A percentile compares a stretch with the other conserved stretches of the same genome.
These are phyloP conservation scores for Caenorhabditis imperialis DNA, from an alignment of 2,888 invertebrate genomes.

Conservation along the genomic window DNA sequence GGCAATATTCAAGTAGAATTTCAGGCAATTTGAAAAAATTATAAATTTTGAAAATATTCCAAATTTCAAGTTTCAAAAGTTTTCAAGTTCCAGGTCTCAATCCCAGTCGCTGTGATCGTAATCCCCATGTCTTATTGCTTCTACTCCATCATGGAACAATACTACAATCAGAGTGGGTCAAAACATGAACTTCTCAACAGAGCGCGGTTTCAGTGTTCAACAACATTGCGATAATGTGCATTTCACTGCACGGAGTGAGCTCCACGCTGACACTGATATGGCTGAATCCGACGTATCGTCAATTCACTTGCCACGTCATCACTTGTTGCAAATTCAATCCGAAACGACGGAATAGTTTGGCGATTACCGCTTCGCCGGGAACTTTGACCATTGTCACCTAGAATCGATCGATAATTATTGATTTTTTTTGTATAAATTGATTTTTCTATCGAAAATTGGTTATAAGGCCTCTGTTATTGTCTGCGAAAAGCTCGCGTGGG, in stretches of 20 bases:
- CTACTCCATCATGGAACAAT: conserved; percentile 20
- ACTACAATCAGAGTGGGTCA: conserved; percentile 42
- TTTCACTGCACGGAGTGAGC: conserved; percentile 41
- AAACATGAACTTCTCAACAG: too few relatives aligned
- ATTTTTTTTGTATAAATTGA: too few relatives aligned
- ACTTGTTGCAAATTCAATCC: conserved; percentile 26
- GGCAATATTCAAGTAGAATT: too few relatives aligned
- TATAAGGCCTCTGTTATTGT: too few relatives aligned
- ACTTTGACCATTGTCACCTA: conserved; percentile 10
- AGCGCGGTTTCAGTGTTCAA: conserved; percentile 27
- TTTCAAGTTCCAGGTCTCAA: conserved; percentile 40
- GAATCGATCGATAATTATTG: too few relatives aligned
- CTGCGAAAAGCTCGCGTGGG: too few relatives aligned
- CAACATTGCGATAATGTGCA: conserved; percentile 45
- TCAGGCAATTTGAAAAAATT: too few relatives aligned
- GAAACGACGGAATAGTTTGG: conserved; percentile 20
- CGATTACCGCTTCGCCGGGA: conserved; percentile 31
- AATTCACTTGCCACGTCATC: conserved; percentile 15
- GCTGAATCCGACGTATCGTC: conserved; percentile 41
- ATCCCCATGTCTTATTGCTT: conserved; percentile 47
- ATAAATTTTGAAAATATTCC: too few relatives aligned
- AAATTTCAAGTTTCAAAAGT: too few relatives aligned
- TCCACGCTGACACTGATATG: conserved; percentile 39
- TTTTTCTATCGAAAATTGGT: too few relatives aligned
- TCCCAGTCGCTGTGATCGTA: conserved; percentile 42